Conservation (phyloP, 2,888 invertebrate genomes). For the Athalia rosae region DNA sequence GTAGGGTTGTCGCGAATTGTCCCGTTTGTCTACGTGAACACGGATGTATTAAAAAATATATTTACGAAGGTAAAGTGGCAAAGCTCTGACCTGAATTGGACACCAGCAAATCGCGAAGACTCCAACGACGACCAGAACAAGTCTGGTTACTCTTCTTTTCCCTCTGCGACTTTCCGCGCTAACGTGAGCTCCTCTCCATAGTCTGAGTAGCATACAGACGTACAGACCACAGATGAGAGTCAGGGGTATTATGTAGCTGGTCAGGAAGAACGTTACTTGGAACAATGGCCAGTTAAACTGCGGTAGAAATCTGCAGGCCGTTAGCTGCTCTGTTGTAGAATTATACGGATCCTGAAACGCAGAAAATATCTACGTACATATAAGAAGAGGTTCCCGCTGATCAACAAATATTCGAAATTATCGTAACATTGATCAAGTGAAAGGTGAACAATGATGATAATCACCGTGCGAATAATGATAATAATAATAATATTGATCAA, state of each 20-base stretch:
- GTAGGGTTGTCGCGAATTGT: too few relatives aligned
- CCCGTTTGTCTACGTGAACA: too few relatives aligned
- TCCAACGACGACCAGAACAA: constrained; percentile 93
- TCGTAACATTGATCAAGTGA: neutral
- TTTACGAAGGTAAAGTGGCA: neutral
- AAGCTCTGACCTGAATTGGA: constrained; percentile 88
- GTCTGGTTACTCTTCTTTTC: constrained; percentile 91
- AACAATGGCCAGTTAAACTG: constrained; percentile 75
- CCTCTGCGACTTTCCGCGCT: constrained; percentile 89
- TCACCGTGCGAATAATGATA: too few relatives aligned
- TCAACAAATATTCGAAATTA: neutral
- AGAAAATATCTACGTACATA: constrained; percentile 57
- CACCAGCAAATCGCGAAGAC: constrained; percentile 96
- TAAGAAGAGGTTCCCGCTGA: constrained; percentile 38
- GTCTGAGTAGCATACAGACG: constrained; percentile 89
- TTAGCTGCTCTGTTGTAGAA: constrained; percentile 56
- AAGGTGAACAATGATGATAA: too few relatives aligned
- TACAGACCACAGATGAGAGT: constrained; percentile 91
- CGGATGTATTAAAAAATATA: neutral
- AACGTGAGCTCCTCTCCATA: constrained; percentile 90
- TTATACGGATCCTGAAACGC: constrained; percentile 60
- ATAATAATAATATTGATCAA: too few relatives aligned
- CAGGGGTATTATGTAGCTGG: constrained; percentile 92
- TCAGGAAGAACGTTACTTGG: constrained; percentile 89
- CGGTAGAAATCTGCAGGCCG: constrained; percentile 65